phyloP scores from a whole-genome alignment of 2,797 vertebrate species.

The Columba guinea region DNA sequence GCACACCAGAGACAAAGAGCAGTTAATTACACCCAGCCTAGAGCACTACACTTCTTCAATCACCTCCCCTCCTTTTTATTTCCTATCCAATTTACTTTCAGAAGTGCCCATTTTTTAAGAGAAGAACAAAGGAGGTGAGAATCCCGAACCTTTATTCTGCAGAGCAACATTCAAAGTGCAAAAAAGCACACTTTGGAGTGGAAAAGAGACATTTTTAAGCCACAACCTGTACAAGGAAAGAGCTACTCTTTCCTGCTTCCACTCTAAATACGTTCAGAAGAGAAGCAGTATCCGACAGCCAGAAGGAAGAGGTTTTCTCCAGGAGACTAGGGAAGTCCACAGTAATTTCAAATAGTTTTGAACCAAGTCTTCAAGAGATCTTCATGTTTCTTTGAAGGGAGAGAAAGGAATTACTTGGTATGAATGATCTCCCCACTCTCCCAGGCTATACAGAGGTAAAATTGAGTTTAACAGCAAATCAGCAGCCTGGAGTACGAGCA shows the following conservation, averaged over 20 bases:
- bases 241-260: neutral
- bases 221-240: neutral
- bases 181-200: accelerated
- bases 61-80: neutral
- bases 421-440: neutral
- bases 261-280: neutral
- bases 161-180: accelerated
- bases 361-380: neutral
- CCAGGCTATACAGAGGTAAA: neutral
- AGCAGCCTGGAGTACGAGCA: neutral
- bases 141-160: neutral
- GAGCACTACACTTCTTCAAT: neutral
- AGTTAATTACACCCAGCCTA: conserved; percentile 3
- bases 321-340: neutral
- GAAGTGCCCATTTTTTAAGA: neutral
- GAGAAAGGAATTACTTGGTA: neutral
- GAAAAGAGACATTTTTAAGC: neutral
- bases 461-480: neutral
- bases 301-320: neutral
- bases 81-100: neutral
- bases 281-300: neutral
- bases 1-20: neutral
- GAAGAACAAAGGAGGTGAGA: neutral
- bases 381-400: accelerated
- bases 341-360: neutral